Evolutionary conservation across 2,888 invertebrate species (phyloP), one percentile per base, ranked within the genome.

Genomic region (Rhagonycha lutea): DNA sequence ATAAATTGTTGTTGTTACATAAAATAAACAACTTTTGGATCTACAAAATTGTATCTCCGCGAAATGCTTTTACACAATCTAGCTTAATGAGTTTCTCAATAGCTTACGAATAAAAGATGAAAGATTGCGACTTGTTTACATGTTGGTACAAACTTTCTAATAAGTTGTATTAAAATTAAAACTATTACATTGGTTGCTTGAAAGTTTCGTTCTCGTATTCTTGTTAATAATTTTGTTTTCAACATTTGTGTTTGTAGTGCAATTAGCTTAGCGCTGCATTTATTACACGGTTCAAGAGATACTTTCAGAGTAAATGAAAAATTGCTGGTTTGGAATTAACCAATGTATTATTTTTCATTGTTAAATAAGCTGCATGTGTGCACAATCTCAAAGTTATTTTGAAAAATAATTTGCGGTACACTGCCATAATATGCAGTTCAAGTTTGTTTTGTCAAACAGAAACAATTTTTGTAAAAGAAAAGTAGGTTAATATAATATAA

Each of bases 241-340:
- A 47, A 47, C 47, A 47, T n/a, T 47, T 47, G 47, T 47, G 47
- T 47, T n/a, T 47, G 47, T 47, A n/a, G 47, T 60, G 63, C 14
- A 74, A 67, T 12, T 32, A 28, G 73, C 74, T 76, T 75, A 79
- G 80, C 62, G 73, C 79, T 82, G 83, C 83, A 81, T 80, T 78
- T 78, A 80, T 81, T 82, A 81, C 80, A 82, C 83, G 83, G 81
- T 83, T 79, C 79, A 80, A 72, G 77, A 82, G 81, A 79, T 79
- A 79, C 79, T 83, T 81, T 83, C 82, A 82, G 82, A 84, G 83
- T 81, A 83, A 83, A 84, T 84, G 82, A 83, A 83, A 84, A 83
- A 82, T 84, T 81, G 82, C 79, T 81, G 80, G 80, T 76, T 79
- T 78, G 83, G 82, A 84, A 83, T 82, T 82, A 82, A 82, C 81